Evolutionary conservation across 2,888 invertebrate genomes (phyloP), one percentile per base, ranked within the genome.

Genomic region (Xanthia togata): DNA sequence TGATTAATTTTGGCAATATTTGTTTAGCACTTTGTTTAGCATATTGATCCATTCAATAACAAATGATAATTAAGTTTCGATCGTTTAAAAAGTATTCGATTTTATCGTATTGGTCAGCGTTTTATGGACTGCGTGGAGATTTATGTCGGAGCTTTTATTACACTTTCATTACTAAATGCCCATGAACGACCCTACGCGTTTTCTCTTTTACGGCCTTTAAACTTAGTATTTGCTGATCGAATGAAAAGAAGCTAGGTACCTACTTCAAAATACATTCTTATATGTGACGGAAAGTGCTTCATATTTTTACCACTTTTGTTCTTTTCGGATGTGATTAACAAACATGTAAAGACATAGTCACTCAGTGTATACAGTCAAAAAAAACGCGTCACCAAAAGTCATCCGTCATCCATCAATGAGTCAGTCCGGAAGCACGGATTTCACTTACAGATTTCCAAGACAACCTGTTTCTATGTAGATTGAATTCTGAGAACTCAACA

Each of bases 401-500:
- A 12, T 14, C 62, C 59, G 31, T 41, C 5, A 70, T n/a, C n/a
- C n/a, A n/a, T n/a, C n/a, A n/a, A n/a, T 87, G 83, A 86, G n/a
- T 85, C 79, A 82, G 62, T 69, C 64, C 78, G 85, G 85, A 86
- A 85, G 68, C 50, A 64, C 55, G 50, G 35, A 73, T 72, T 83
- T 82, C 62, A 76, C 77, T 60, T 59, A 74, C 69, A 68, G 74
- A 81, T 82, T 83, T 74, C 78, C 67, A 75, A 68, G 55, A 84
- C 64, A 84, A 87, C 80, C 72, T 78, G 82, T 82, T 88, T 82
- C 63, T 76, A 82, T 67, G 68, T 78, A 69, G 38, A n/a, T 62
- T 63, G 9, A 64, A 65, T 88, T 83, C 88, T 53, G 47, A 78
- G 87, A 88, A 88, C 55, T 65, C 76, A 55, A 83, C 86, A 83